Evolutionary conservation across 53 echinoderm and acorn worm species (phyloP).

Genomic region (Pentamera pediparva): DNA sequence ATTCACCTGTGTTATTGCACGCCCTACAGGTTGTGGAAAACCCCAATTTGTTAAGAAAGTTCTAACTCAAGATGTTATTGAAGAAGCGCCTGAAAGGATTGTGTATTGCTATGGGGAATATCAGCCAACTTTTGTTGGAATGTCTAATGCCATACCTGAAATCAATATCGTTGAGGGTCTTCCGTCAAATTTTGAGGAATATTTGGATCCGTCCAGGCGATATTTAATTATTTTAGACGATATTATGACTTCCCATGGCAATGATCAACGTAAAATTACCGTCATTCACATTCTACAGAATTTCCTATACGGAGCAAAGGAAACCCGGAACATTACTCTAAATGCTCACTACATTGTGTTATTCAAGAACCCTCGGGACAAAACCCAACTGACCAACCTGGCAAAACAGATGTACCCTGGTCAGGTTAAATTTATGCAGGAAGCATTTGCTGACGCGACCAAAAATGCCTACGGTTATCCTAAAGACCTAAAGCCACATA

Average conservation of each 20-base stretch:
- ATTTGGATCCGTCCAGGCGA: constrained; percentile 36
- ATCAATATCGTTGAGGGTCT: constrained; percentile 64
- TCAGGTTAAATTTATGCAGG: constrained; percentile 8
- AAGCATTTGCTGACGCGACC: constrained; percentile 31
- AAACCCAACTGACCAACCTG: constrained; percentile 63
- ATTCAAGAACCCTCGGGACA: constrained; percentile 70
- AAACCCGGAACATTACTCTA: constrained; percentile 68
- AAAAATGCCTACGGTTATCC: constrained; percentile 39
- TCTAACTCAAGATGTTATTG: constrained; percentile 36
- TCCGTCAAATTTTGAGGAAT: constrained; percentile 42
- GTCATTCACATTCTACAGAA: constrained; percentile 64
- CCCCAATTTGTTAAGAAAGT: constrained; percentile 56
- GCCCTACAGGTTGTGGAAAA: constrained; percentile 63
- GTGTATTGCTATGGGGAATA: constrained; percentile 80
- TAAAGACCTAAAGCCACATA: constrained; percentile 44
- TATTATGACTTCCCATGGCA: constrained; percentile 42
- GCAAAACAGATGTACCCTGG: constrained; percentile 70
- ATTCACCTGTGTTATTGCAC: constrained; percentile 35
- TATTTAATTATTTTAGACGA: constrained; percentile 71
- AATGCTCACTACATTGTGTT: constrained; percentile 73
- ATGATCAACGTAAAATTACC: constrained; percentile 51
- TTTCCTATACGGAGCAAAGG: constrained; percentile 57
- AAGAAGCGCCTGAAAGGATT: constrained; percentile 47
- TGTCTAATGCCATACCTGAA: constrained; percentile 41
- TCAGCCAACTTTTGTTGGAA: constrained; percentile 49